Conservation (phyloP, 2,113 vertebrate genomes). For the Nansenia antarctica region DNA sequence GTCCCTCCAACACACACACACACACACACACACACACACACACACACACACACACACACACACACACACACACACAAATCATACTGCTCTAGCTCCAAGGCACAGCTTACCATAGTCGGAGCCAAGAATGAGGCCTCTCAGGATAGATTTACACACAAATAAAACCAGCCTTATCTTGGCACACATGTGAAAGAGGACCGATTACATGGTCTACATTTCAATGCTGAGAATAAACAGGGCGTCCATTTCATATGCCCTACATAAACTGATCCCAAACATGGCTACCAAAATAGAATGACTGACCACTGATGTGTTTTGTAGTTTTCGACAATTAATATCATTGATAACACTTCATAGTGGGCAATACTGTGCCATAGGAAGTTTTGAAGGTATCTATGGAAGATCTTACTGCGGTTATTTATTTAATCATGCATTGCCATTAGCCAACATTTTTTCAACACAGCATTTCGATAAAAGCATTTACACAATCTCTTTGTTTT, state of each 20-base stretch:
- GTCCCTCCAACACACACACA: constrained; percentile 13
- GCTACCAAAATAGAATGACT: neutral
- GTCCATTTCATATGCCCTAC: constrained; percentile 61
- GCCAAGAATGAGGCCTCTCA: constrained; percentile 66
- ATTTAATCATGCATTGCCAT: neutral
- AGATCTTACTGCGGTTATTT: neutral
- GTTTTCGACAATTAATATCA: neutral
- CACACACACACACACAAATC: constrained; percentile 22
- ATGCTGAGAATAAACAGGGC: constrained; percentile 60
- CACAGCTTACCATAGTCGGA: constrained; percentile 60
- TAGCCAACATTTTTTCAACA: neutral
- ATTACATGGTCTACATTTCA: constrained; percentile 73
- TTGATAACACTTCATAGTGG: neutral
- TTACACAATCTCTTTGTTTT: neutral
- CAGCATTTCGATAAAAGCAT: neutral
- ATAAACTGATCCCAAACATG: constrained; percentile 56
- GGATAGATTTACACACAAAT: constrained; percentile 73
- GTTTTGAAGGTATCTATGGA: neutral
- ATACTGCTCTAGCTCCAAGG: constrained; percentile 53
- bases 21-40: constrained; percentile 3
- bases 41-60: constrained; percentile 15
- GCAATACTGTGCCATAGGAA: neutral
- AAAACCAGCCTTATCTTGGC: constrained; percentile 70
- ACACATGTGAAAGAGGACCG: constrained; percentile 61
- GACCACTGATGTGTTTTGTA: neutral